Conservation (phyloP, 2,888 invertebrate genomes). For the Andricus curvator region DNA sequence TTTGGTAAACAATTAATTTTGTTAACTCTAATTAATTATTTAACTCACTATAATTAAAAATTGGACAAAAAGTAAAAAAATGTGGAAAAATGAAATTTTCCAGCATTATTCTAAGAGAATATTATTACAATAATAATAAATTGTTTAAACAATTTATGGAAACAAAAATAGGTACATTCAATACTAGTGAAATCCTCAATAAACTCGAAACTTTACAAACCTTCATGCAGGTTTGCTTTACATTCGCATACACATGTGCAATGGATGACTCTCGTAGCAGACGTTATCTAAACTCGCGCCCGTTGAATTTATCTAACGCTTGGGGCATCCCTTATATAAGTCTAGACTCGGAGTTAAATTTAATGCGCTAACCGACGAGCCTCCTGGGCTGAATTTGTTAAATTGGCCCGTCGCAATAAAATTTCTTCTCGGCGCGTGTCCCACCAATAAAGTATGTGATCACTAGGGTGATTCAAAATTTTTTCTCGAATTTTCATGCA, state of each 20-base stretch:
- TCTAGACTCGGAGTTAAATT: slow-evolving; percentile 56
- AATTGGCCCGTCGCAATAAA: slow-evolving; percentile 52
- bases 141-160: too few species aligned
- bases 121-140: too few species aligned
- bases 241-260: slow-evolving; percentile 11
- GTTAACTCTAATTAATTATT: too few species aligned
- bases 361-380: slow-evolving; percentile 58
- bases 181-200: slow-evolving; percentile 6
- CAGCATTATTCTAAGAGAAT: too few species aligned
- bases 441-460: slow-evolving; percentile 43
- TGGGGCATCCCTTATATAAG: slow-evolving; percentile 55
- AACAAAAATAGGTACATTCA: slow-evolving; percentile 27
- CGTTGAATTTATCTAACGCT: slow-evolving; percentile 56
- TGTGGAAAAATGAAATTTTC: too few species aligned
- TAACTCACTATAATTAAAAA: too few species aligned
- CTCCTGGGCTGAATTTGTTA: slow-evolving; percentile 57
- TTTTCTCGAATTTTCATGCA: too few species aligned
- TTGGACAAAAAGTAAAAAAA: too few species aligned
- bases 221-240: not conserved
- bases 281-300: slow-evolving; percentile 56
- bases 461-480: not conserved
- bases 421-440: slow-evolving; percentile 51
- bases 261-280: slow-evolving; percentile 46
- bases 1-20: too few species aligned
- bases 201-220: slow-evolving; percentile 22